A percentile compares a stretch with the other conserved stretches of the same genome.
These are phyloP conservation scores for Prionace glauca DNA, from an alignment of 2,797 vertebrate genomes.

Conservation along the genomic window DNA sequence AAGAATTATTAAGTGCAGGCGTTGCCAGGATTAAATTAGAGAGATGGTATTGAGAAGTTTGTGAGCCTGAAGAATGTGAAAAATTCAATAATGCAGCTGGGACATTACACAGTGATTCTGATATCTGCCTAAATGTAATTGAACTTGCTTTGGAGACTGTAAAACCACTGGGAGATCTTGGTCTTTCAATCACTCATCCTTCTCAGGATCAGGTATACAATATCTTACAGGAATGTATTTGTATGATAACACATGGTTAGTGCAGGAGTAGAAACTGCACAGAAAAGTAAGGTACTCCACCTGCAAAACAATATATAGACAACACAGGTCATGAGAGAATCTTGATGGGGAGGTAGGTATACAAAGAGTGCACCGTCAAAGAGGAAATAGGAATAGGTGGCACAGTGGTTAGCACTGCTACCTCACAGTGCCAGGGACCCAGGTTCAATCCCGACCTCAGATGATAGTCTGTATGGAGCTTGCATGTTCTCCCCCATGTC, in stretches of 20 bases:
- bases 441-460: too few relatives aligned
- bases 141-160: neutral
- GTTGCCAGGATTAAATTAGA: neutral
- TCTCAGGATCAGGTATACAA: neutral
- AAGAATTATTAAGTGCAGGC: neutral
- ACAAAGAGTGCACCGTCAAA: neutral
- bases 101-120: neutral
- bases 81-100: neutral
- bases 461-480: too few relatives aligned
- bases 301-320: neutral
- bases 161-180: neutral
- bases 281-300: neutral
- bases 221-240: neutral
- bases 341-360: neutral
- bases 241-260: neutral
- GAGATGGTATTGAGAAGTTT: neutral
- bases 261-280: neutral
- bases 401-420: too few relatives aligned
- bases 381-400: neutral
- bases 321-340: neutral
- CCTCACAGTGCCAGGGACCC: too few relatives aligned
- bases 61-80: neutral
- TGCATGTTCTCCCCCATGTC: too few relatives aligned
- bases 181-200: neutral
- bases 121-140: neutral